Evolutionary conservation across 2,113 vertebrate genomes (phyloP).

Genomic region (Vulpes ferrilata): DNA sequence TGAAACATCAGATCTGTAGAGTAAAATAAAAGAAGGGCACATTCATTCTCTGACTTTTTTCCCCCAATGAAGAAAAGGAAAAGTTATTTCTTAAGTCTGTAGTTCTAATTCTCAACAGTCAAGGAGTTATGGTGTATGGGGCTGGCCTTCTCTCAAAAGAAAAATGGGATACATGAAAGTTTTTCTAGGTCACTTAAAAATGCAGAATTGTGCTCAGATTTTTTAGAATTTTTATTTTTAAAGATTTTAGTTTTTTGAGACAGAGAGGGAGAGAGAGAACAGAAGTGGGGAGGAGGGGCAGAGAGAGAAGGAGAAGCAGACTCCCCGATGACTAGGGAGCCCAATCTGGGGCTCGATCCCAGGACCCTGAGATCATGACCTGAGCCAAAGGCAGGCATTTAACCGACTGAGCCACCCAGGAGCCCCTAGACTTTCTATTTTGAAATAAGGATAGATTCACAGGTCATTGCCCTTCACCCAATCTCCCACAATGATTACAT

Average conservation of each 20-base stretch:
- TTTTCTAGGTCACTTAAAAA: constrained; percentile 25
- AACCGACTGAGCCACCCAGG: no score
- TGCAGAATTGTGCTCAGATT: background rate
- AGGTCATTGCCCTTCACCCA: constrained; percentile 49
- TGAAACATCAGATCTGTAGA: background rate
- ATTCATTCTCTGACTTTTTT: background rate
- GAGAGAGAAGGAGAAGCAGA: no score
- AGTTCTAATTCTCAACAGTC: constrained; percentile 34
- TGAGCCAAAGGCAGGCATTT: no score
- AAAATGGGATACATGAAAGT: constrained; percentile 33
- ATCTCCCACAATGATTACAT: background rate
- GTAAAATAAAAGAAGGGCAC: constrained; percentile 43
- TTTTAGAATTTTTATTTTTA: background rate
- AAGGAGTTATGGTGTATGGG: background rate
- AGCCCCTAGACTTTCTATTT: background rate
- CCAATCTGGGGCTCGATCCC: no score
- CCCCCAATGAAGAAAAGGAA: background rate
- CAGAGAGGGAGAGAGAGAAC: no score
- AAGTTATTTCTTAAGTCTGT: constrained; percentile 7
- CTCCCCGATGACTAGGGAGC: no score
- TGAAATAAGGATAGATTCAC: constrained; percentile 57
- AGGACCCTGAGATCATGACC: no score
- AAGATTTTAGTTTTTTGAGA: no score
- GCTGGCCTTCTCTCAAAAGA: background rate
- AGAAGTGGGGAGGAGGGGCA: no score